Percentiles rank a stretch among this genome's conserved stretches.
Conservation (phyloP, 2,888 invertebrate genomes). For the Clunio marinus region DNA sequence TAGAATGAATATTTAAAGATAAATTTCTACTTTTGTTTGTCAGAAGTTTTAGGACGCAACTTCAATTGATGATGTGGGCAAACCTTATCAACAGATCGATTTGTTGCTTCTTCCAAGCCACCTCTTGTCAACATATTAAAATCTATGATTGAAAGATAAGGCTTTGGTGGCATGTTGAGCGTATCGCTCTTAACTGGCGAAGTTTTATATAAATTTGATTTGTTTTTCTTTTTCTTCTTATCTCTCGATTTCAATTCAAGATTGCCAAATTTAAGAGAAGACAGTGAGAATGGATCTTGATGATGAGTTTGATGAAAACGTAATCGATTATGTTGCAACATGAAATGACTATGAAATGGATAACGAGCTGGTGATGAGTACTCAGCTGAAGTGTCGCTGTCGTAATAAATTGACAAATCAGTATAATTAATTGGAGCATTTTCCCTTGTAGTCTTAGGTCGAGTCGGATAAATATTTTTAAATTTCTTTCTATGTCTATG, state of each 20-base stretch:
- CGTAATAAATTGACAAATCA: constrained; percentile 55
- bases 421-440: constrained; percentile 55
- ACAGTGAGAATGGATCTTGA: constrained; percentile 5
- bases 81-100: constrained; percentile 15
- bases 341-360: constrained; percentile 35
- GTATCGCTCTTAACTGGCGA: constrained; percentile 37
- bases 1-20: too few relatives aligned
- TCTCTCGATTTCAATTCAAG: constrained; percentile 41
- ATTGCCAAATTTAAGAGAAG: constrained; percentile 45
- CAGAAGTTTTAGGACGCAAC: background rate
- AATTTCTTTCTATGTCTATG: constrained; percentile 45
- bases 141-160: constrained; percentile 68
- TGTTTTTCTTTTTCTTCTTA: background rate
- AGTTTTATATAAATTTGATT: background rate
- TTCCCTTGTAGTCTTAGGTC: constrained; percentile 53
- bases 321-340: constrained; percentile 31
- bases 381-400: constrained; percentile 55
- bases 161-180: constrained; percentile 55
- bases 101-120: constrained; percentile 54
- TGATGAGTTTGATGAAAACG: background rate
- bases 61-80: constrained; percentile 31
- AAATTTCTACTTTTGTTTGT: constrained; percentile 10
- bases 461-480: constrained; percentile 46
- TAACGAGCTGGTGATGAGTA: constrained; percentile 48
- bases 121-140: constrained; percentile 65